Evolutionary conservation across 2,888 invertebrate species (phyloP).

Genomic region (Ypsolopha sequella): DNA sequence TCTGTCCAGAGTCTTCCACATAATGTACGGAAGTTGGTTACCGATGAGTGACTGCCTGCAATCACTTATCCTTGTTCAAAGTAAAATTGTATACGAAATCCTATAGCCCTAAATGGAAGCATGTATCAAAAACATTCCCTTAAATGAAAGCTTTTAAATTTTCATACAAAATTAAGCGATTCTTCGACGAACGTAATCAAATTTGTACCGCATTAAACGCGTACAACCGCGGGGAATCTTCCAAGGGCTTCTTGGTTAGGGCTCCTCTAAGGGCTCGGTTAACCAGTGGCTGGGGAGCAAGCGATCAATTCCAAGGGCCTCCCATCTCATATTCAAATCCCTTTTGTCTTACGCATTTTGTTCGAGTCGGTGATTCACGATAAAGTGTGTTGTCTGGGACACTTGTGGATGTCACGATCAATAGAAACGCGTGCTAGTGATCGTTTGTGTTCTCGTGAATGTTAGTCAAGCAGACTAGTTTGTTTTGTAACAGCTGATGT

Average conservation of each 20-base stretch:
- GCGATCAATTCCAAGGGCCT: slow-evolving; percentile 63
- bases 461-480: no score
- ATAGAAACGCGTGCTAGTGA: background rate
- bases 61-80: background rate
- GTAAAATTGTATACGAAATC: background rate
- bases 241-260: no score
- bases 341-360: slow-evolving; percentile 62
- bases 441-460: background rate
- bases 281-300: slow-evolving; percentile 58
- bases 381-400: slow-evolving; percentile 20
- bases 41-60: no score
- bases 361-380: slow-evolving; percentile 52
- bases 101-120: background rate
- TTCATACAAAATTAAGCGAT: slow-evolving; percentile 12
- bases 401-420: slow-evolving; percentile 6
- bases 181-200: slow-evolving; percentile 40
- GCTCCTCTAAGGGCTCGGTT: slow-evolving; percentile 45
- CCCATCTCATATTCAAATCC: slow-evolving; percentile 59
- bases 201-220: slow-evolving; percentile 58
- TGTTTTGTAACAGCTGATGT: no score
- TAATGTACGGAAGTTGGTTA: no score
- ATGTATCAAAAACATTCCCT: background rate
- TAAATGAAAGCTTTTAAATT: background rate
- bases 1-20: no score
- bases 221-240: slow-evolving; percentile 17